Percentiles rank a stretch among this genome's conserved stretches.
These are phyloP conservation scores for Conomelus anceps DNA, from an alignment of 2,888 invertebrate species.

Conservation along the genomic window DNA sequence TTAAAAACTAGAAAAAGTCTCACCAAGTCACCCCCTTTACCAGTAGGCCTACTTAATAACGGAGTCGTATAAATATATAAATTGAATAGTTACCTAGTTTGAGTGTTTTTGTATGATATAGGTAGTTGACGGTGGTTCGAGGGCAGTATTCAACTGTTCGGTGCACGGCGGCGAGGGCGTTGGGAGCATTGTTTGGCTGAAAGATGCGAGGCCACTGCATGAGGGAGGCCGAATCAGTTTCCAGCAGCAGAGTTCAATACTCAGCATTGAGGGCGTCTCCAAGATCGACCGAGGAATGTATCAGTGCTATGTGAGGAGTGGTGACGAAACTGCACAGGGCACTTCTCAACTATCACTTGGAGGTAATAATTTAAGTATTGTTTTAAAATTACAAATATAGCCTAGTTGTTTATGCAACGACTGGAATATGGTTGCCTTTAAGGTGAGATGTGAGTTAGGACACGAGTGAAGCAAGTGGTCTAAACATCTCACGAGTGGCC, in stretches of 20 bases:
- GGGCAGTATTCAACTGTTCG: slow-evolving; percentile 79
- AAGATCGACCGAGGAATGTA: slow-evolving; percentile 85
- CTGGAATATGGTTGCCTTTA: too few relatives aligned
- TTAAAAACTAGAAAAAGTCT: too few relatives aligned
- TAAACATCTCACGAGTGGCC: too few relatives aligned
- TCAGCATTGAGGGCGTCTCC: slow-evolving; percentile 51
- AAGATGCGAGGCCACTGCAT: slow-evolving; percentile 45
- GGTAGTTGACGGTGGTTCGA: slow-evolving; percentile 78
- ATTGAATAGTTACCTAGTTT: too few relatives aligned
- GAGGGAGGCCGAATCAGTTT: slow-evolving; percentile 42
- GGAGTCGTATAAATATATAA: too few relatives aligned
- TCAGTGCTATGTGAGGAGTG: slow-evolving; percentile 77
- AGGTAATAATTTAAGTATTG: too few relatives aligned
- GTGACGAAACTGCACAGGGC: slow-evolving; percentile 77
- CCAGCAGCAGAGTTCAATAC: slow-evolving; percentile 39
- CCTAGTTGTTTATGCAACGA: too few relatives aligned
- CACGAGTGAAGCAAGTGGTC: too few relatives aligned
- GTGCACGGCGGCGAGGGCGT: slow-evolving; percentile 62
- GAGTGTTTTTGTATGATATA: slow-evolving; percentile 36
- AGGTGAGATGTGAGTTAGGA: too few relatives aligned
- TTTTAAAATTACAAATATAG: too few relatives aligned
- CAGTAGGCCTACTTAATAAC: too few relatives aligned
- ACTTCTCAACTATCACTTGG: slow-evolving; percentile 73
- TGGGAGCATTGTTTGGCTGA: slow-evolving; percentile 43
- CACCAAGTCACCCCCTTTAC: too few relatives aligned